These are phyloP conservation scores for Trogon melanurus DNA, from an alignment of 2,113 vertebrate species.

Conservation along the genomic window DNA sequence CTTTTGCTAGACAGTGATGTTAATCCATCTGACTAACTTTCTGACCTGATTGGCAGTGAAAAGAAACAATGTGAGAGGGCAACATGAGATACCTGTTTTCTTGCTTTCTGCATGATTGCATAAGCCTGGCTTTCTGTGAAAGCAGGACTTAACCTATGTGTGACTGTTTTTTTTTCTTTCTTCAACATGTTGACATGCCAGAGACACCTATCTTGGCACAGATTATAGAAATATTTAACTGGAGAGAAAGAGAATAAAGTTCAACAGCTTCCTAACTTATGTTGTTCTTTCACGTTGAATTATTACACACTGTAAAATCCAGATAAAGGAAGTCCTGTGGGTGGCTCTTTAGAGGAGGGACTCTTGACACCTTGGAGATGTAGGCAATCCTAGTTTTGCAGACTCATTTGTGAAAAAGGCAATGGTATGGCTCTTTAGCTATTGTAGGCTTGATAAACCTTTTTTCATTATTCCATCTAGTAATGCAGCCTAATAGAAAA, in stretches of 20 bases:
- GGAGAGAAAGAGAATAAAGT: not conserved
- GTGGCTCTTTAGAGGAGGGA: not conserved
- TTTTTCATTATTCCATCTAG: not conserved
- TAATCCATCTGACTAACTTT: not conserved
- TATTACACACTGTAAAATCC: not conserved
- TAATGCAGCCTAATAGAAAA: not conserved
- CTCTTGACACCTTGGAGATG: not conserved
- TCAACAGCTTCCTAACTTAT: not conserved
- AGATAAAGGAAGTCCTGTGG: not conserved
- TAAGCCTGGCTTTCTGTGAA: not conserved
- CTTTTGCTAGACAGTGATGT: not conserved
- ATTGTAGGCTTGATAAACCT: not conserved
- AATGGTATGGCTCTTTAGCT: not conserved
- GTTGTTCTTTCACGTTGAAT: not conserved
- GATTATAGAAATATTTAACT: not conserved
- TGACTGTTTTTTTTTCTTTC: not conserved
- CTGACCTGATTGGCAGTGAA: not conserved
- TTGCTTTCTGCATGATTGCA: not conserved
- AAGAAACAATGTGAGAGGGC: not conserved
- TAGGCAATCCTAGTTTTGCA: not conserved
- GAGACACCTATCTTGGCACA: not conserved
- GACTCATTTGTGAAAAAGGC: not conserved
- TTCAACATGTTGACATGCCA: not conserved
- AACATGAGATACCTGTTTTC: not conserved
- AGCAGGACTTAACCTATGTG: not conserved